Percentiles rank a stretch among this genome's conserved stretches.
phyloP scores from a whole-genome alignment of 2,888 invertebrate species.

The Scrobipalpa costella region DNA sequence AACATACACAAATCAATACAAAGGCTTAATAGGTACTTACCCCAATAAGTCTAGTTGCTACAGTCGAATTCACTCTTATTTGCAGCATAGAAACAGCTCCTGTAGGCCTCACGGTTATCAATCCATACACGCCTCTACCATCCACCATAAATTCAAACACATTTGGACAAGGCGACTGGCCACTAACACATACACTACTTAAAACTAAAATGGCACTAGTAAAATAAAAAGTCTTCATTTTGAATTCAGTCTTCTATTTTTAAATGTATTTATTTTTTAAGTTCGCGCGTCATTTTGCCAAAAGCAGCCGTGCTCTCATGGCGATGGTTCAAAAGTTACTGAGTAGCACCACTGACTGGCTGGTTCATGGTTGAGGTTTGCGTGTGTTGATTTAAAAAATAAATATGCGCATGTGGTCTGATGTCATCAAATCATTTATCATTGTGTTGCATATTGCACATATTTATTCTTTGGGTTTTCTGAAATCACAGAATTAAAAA shows the following conservation, averaged over 20 bases:
- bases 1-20: too few relatives aligned
- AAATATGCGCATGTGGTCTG: background rate
- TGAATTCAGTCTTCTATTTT: background rate
- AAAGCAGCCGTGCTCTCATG: conserved; percentile 5
- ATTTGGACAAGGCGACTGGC: conserved; percentile 63
- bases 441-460: too few relatives aligned
- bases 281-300: background rate
- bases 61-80: conserved; percentile 23
- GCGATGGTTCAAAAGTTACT: background rate
- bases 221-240: background rate
- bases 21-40: conserved; percentile 25
- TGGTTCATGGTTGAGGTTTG: background rate
- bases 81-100: conserved; percentile 13
- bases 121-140: conserved; percentile 50
- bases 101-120: conserved; percentile 29
- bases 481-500: too few relatives aligned
- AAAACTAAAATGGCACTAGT: conserved; percentile 33
- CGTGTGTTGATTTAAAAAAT: background rate
- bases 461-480: too few relatives aligned
- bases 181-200: conserved; percentile 41
- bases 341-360: background rate
- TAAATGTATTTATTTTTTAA: background rate
- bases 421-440: background rate
- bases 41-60: conserved; percentile 11
- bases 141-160: conserved; percentile 59